Conservation (phyloP, 2,888 invertebrate genomes). For the Nasonovia ribisnigri region DNA sequence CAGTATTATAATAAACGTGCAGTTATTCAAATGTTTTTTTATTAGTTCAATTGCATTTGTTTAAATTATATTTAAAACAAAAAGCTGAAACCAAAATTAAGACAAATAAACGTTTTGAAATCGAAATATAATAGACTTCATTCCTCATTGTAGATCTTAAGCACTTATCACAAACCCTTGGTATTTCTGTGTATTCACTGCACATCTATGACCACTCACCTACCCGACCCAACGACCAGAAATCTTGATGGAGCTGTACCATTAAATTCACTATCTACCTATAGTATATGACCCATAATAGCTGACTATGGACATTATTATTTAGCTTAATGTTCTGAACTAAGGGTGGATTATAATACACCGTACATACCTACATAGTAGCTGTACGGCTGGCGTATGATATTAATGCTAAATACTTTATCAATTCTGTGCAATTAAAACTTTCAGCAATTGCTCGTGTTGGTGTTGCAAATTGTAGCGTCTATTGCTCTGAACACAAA, state of each 20-base stretch:
- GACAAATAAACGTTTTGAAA: neutral
- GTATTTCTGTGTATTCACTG: neutral
- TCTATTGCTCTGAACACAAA: conserved; percentile 74
- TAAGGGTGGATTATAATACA: neutral
- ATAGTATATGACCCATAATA: neutral
- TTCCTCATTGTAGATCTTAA: neutral
- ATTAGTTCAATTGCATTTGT: neutral
- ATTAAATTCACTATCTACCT: neutral
- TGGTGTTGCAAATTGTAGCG: conserved; percentile 75
- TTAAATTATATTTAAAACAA: neutral
- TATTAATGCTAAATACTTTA: neutral
- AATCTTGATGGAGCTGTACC: neutral
- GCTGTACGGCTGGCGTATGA: neutral
- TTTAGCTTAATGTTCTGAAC: neutral
- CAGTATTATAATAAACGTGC: neutral
- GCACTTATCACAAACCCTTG: neutral
- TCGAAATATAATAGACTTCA: neutral
- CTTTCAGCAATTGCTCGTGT: conserved; percentile 75
- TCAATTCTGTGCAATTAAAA: neutral
- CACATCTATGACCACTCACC: neutral
- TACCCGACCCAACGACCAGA: neutral
- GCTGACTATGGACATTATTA: neutral
- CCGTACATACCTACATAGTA: neutral
- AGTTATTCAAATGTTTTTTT: neutral
- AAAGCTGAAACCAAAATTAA: neutral